phyloP scores from a whole-genome alignment of 2,888 invertebrate genomes.

The Cryptocephalus moraei region DNA sequence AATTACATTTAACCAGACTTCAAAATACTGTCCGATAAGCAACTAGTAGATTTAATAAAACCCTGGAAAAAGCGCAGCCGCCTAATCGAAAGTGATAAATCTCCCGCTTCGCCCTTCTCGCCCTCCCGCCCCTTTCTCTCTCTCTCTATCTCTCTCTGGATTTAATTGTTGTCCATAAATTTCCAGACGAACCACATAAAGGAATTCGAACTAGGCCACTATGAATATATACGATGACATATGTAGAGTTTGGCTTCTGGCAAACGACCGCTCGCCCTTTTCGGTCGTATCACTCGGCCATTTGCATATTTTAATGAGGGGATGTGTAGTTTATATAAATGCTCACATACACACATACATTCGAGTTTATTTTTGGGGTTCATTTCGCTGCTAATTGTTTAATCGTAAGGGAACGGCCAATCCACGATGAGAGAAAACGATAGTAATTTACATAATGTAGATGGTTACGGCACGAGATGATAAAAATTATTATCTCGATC shows the following conservation, averaged over 20 bases:
- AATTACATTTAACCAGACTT: no score
- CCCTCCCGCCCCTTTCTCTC: neutral
- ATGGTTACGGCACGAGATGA: no score
- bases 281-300: constrained; percentile 6
- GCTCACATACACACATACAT: neutral
- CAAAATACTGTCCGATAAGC: no score
- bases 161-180: constrained; percentile 15
- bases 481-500: no score
- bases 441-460: no score
- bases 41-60: no score
- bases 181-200: constrained; percentile 5
- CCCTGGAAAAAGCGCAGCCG: no score
- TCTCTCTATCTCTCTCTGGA: constrained; percentile 3
- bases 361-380: no score
- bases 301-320: constrained; percentile 10
- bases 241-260: constrained; percentile 14
- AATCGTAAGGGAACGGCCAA: no score
- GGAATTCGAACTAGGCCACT: constrained; percentile 11
- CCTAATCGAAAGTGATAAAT: neutral
- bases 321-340: neutral
- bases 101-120: neutral
- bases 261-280: constrained; percentile 4
- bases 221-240: constrained; percentile 14
- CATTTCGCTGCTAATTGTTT: no score
- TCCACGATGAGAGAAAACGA: no score